A percentile compares a stretch with the other conserved stretches of the same genome.
Evolutionary conservation across 2,888 invertebrate genomes (phyloP).

Genomic region (Panorpa germanica): DNA sequence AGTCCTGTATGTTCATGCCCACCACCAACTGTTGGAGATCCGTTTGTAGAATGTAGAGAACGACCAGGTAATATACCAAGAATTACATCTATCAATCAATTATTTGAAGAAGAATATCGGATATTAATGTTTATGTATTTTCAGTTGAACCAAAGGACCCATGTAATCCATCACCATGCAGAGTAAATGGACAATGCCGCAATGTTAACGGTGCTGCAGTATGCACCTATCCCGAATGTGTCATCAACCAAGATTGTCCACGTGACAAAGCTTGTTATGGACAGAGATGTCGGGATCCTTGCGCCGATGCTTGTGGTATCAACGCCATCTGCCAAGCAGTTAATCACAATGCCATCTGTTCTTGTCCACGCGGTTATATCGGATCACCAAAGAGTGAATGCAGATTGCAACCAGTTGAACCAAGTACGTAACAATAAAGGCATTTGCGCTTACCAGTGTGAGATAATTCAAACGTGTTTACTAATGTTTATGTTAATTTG

Average conservation of each 20-base stretch:
- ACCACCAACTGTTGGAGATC: slow-evolving; percentile 54
- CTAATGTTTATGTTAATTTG: slow-evolving; percentile 18
- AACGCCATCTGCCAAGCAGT: slow-evolving; percentile 64
- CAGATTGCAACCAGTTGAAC: slow-evolving; percentile 24
- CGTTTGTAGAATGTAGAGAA: slow-evolving; percentile 48
- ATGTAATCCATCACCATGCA: slow-evolving; percentile 74
- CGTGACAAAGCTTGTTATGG: slow-evolving; percentile 62
- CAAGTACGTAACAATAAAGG: slow-evolving; percentile 16
- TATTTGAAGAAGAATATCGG: slow-evolving; percentile 5
- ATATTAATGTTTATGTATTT: slow-evolving; percentile 17
- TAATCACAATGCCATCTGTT: slow-evolving; percentile 67
- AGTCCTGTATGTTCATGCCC: slow-evolving; percentile 73
- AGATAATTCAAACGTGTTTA: slow-evolving; percentile 13
- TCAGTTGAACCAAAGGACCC: slow-evolving; percentile 36
- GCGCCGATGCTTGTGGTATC: slow-evolving; percentile 61
- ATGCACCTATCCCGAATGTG: slow-evolving; percentile 72
- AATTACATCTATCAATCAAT: slow-evolving; percentile 3
- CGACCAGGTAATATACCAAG: slow-evolving; percentile 16
- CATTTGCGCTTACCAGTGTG: slow-evolving; percentile 4
- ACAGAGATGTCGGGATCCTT: slow-evolving; percentile 71
- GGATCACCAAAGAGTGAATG: slow-evolving; percentile 67
- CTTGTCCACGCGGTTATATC: slow-evolving; percentile 58
- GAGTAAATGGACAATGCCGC: slow-evolving; percentile 63
- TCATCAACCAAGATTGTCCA: slow-evolving; percentile 75
- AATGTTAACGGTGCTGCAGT: slow-evolving; percentile 46